These are phyloP conservation scores for Meandrina meandrites DNA, from an alignment of 92 coral and sea anemone genomes.

Conservation along the genomic window DNA sequence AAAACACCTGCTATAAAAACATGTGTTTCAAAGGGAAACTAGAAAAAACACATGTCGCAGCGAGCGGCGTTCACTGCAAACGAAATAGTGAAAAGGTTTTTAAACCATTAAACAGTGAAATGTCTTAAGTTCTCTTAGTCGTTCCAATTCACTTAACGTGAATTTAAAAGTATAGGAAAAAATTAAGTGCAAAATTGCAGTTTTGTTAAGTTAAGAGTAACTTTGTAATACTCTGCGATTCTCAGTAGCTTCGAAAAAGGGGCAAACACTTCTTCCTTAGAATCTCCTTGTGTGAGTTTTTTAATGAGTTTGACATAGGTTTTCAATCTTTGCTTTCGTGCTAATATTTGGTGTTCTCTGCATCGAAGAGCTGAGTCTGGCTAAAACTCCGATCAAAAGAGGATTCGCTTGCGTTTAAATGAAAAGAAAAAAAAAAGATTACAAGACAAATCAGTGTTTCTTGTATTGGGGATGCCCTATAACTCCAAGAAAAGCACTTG, in stretches of 20 bases:
- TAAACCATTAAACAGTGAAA: neutral
- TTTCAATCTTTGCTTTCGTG: neutral
- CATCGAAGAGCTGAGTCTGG: neutral
- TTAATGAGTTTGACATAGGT: neutral
- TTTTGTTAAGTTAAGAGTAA: neutral
- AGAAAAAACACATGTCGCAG: slow-evolving; percentile 41
- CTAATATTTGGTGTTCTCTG: neutral
- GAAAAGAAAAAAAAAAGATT: neutral
- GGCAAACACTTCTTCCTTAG: neutral
- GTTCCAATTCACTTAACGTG: neutral
- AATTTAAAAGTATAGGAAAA: neutral
- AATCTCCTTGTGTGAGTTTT: neutral
- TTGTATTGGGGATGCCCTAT: too few relatives aligned
- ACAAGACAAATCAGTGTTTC: too few relatives aligned
- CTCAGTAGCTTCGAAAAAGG: neutral
- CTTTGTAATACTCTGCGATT: neutral
- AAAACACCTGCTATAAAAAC: slow-evolving; percentile 40
- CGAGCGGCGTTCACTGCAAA: neutral
- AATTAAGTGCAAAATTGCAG: neutral
- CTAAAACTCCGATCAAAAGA: neutral
- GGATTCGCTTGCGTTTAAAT: neutral
- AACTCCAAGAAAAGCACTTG: too few relatives aligned
- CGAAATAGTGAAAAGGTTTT: neutral
- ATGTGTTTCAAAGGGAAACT: slow-evolving; percentile 22
- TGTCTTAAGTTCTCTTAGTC: neutral